These are phyloP conservation scores for Alaudala cheleensis DNA, from an alignment of 2,113 vertebrate species.

Conservation along the genomic window DNA sequence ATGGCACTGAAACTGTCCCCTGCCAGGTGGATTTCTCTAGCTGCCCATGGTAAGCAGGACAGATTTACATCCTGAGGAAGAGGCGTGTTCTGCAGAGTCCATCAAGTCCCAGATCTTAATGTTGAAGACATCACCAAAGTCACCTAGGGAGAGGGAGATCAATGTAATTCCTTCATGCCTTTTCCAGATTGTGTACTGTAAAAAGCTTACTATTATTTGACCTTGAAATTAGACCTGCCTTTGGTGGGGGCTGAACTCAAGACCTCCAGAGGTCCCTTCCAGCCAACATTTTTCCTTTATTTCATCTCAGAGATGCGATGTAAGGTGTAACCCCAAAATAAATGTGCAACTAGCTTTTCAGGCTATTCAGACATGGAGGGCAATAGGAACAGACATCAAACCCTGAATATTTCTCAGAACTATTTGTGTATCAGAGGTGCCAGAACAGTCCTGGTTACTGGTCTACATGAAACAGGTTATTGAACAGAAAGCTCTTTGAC, in stretches of 20 bases:
- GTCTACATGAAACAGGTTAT: not conserved
- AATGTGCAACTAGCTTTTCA: not conserved
- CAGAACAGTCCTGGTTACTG: not conserved
- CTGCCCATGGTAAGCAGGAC: not conserved
- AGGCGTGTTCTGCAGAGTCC: too few relatives aligned
- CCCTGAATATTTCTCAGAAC: not conserved
- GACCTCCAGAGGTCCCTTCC: too few relatives aligned
- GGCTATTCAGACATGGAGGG: not conserved
- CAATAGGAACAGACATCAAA: not conserved
- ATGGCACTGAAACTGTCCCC: not conserved
- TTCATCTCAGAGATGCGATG: not conserved
- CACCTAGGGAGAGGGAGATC: too few relatives aligned
- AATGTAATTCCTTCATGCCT: too few relatives aligned
- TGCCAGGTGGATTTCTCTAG: not conserved
- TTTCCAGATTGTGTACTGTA: too few relatives aligned
- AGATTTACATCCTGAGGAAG: too few relatives aligned
- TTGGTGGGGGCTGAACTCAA: too few relatives aligned
- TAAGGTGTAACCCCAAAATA: not conserved
- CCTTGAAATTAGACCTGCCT: too few relatives aligned
- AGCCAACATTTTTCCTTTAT: accelerated
- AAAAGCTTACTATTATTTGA: too few relatives aligned
- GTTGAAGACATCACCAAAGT: too few relatives aligned
- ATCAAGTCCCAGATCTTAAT: too few relatives aligned
- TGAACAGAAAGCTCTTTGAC: not conserved
- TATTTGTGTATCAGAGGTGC: not conserved